Evolutionary conservation across 2,113 vertebrate genomes (phyloP).

Genomic region (Cervus canadensis): DNA sequence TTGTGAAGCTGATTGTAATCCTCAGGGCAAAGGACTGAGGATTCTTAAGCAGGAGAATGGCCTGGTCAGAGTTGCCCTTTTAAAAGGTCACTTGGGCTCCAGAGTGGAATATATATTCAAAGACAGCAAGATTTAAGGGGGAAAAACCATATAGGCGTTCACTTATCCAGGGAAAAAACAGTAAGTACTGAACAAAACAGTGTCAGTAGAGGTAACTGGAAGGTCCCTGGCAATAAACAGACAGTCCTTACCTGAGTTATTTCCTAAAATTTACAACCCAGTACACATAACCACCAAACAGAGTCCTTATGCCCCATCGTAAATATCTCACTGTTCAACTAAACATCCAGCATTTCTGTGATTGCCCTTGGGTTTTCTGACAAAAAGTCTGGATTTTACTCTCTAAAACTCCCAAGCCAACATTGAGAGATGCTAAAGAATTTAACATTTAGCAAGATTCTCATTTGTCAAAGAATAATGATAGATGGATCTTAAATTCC

Average conservation of each 20-base stretch:
- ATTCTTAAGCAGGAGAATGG: background rate
- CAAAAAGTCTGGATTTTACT: background rate
- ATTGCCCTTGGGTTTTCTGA: constrained; percentile 1
- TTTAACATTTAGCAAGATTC: background rate
- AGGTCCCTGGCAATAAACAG: background rate
- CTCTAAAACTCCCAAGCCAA: background rate
- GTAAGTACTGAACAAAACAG: background rate
- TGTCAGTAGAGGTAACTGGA: background rate
- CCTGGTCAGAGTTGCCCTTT: background rate
- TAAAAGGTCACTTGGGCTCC: background rate
- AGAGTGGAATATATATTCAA: background rate
- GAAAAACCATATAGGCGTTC: background rate
- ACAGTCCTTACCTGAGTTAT: constrained; percentile 12
- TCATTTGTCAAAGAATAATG: background rate
- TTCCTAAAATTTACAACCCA: constrained; percentile 49
- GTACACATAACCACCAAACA: background rate
- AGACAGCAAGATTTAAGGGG: background rate
- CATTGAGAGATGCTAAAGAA: background rate
- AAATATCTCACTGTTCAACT: background rate
- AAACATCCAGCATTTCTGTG: background rate
- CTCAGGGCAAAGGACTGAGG: background rate
- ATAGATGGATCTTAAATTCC: background rate
- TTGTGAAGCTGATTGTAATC: background rate
- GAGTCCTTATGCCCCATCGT: background rate
- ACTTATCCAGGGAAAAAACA: background rate